These are phyloP conservation scores for Euplagia quadripunctaria DNA, from an alignment of 2,888 invertebrate genomes.

Conservation along the genomic window DNA sequence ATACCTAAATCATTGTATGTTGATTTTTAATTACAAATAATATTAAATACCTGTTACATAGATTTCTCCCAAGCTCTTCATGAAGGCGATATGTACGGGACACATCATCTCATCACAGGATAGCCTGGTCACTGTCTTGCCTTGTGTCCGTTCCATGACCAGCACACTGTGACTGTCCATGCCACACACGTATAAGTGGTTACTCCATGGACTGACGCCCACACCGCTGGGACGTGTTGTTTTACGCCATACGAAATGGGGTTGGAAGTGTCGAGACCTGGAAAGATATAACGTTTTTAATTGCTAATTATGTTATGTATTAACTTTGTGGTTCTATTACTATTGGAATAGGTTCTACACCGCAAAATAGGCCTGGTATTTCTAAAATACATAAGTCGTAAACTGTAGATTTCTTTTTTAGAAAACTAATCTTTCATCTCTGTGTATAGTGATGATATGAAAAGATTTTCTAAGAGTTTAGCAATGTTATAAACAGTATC, in stretches of 20 bases:
- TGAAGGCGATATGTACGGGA: conserved; percentile 88
- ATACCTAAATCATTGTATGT: background rate
- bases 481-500: too few species aligned
- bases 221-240: conserved; percentile 90
- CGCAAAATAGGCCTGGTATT: too few species aligned
- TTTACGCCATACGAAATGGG: conserved; percentile 86
- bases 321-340: too few species aligned
- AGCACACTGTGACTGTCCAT: conserved; percentile 89
- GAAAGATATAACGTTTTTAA: background rate
- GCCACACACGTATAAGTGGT: conserved; percentile 88
- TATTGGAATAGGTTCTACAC: too few species aligned
- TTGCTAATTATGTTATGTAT: too few species aligned
- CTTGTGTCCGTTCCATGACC: conserved; percentile 80
- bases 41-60: conserved; percentile 85
- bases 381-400: too few species aligned
- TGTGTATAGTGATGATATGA: too few species aligned
- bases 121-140: conserved; percentile 84
- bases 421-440: too few species aligned
- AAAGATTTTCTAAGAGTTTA: too few species aligned
- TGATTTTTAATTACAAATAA: background rate
- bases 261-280: conserved; percentile 84
- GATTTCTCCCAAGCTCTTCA: conserved; percentile 85
- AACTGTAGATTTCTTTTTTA: too few species aligned
- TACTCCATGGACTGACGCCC: conserved; percentile 89
- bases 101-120: conserved; percentile 88